Percentiles rank a stretch among this genome's conserved stretches.
phyloP scores from a whole-genome alignment of 1,140 invertebrate species.

The Ladona fulva region DNA sequence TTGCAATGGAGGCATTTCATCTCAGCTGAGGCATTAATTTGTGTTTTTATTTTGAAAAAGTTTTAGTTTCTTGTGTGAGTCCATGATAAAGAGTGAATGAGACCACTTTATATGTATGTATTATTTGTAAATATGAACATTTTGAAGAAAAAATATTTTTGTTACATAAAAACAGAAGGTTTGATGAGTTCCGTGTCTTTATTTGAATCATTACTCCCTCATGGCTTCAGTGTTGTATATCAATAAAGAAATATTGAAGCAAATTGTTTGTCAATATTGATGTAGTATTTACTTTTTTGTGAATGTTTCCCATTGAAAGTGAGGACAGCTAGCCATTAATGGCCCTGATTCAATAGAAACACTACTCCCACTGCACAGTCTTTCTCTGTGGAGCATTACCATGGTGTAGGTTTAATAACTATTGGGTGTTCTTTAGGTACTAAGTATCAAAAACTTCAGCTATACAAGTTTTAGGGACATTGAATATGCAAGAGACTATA shows the following conservation, averaged over 20 bases:
- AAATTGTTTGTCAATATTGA: background rate
- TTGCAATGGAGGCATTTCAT: conserved; percentile 5
- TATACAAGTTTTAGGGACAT: no score
- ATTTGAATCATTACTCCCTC: conserved; percentile 6
- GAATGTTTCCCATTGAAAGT: no score
- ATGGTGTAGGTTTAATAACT: no score
- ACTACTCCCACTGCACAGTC: no score
- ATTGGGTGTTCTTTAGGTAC: no score
- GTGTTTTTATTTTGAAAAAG: background rate
- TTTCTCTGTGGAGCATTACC: no score
- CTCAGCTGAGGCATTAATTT: background rate
- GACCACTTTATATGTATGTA: background rate
- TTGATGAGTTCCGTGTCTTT: conserved; percentile 2
- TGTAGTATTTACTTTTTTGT: background rate
- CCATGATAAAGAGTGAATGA: background rate
- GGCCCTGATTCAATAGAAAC: no score
- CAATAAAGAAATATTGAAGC: background rate
- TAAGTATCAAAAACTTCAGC: no score
- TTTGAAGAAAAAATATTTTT: background rate
- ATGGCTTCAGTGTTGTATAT: background rate
- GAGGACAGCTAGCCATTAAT: no score
- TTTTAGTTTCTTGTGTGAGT: background rate
- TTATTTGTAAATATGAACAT: background rate
- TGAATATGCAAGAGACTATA: no score
- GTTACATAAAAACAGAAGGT: conserved; percentile 7